Percentiles rank a stretch among this genome's conserved stretches.
Conservation (phyloP, 2,113 vertebrate species). For the Sinocyclocheilus maitianheensis region DNA sequence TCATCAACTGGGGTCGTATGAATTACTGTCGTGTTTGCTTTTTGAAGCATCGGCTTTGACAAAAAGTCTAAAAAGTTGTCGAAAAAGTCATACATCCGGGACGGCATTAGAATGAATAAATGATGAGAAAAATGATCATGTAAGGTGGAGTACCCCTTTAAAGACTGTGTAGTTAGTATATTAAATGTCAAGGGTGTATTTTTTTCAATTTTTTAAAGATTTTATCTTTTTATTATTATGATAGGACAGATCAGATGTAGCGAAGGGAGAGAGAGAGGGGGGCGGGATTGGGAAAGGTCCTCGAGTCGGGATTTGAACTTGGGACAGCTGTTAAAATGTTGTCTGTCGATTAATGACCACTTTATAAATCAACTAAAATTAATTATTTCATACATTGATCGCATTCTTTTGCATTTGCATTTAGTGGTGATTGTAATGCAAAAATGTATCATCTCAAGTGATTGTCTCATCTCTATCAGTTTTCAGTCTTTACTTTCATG, state of each 20-base stretch:
- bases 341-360: background rate
- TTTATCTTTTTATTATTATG: no score
- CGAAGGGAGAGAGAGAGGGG: no score
- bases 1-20: no score
- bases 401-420: background rate
- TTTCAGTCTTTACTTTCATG: background rate
- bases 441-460: background rate
- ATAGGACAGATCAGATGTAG: no score
- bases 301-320: no score
- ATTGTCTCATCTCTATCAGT: background rate
- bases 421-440: background rate
- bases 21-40: no score
- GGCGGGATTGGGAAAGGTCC: no score
- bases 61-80: no score
- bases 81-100: background rate
- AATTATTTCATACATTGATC: background rate
- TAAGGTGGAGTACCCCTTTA: background rate
- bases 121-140: background rate
- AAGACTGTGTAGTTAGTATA: background rate
- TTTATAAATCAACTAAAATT: background rate
- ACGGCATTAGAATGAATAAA: background rate
- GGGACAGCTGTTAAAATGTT: background rate
- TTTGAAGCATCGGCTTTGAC: background rate
- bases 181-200: background rate
- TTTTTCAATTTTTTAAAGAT: background rate